Evolutionary conservation across 2,888 invertebrate species (phyloP).

Genomic region (Molorchus minor): DNA sequence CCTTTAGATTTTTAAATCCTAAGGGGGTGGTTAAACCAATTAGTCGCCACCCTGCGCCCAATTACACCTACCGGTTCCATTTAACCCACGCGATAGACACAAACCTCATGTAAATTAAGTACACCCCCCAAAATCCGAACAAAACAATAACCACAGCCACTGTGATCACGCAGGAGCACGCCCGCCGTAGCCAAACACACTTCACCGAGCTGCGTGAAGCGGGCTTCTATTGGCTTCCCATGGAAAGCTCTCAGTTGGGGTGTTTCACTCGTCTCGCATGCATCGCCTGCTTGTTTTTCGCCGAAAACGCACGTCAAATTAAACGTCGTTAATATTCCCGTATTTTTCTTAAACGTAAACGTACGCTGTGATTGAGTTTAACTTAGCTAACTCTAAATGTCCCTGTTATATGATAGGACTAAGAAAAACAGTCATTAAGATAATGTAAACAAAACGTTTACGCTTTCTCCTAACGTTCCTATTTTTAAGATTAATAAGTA

Average conservation of each 20-base stretch:
- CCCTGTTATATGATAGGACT: conserved; percentile 1
- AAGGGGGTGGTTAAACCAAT: too few relatives aligned
- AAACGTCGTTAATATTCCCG: conserved; percentile 27
- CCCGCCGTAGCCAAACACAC: conserved; percentile 1
- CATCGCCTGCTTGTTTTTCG: conserved; percentile 34
- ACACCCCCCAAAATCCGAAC: background rate
- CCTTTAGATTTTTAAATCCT: too few relatives aligned
- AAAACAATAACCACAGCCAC: conserved; percentile 5
- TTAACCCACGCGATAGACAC: too few relatives aligned
- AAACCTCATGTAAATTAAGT: too few relatives aligned
- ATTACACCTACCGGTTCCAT: too few relatives aligned
- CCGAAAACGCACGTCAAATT: conserved; percentile 19
- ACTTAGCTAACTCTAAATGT: conserved; percentile 28
- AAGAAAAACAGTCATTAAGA: conserved; percentile 9
- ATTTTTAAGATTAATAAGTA: conserved; percentile 13
- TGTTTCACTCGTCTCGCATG: conserved; percentile 51
- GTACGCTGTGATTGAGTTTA: conserved; percentile 17
- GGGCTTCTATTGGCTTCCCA: conserved; percentile 60
- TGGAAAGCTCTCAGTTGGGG: conserved; percentile 55
- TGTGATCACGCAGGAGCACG: background rate
- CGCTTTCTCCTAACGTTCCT: conserved; percentile 8
- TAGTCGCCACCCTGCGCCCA: too few relatives aligned
- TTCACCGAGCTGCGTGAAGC: conserved; percentile 51
- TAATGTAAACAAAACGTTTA: conserved; percentile 5
- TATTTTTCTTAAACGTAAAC: conserved; percentile 5